Conservation (phyloP, 2,888 invertebrate genomes). For the Nemurella pictetii region DNA sequence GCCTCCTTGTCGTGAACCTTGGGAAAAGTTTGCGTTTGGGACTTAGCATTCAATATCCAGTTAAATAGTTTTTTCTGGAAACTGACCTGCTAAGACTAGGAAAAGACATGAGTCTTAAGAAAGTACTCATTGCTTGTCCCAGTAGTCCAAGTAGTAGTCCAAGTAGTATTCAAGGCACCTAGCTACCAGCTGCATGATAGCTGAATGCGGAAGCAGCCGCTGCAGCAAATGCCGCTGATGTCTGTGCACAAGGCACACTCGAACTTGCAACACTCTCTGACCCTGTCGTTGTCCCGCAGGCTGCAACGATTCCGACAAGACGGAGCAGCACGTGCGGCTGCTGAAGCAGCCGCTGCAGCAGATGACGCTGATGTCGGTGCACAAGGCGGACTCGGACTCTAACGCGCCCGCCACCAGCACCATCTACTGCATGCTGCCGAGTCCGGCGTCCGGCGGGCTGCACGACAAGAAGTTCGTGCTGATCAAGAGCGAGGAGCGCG, state of each 20-base stretch:
- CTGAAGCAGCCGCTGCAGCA: conserved; percentile 33
- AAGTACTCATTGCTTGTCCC: no score
- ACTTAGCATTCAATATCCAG: no score
- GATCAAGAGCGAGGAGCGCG: conserved; percentile 62
- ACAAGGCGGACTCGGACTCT: conserved; percentile 21
- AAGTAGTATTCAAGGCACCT: no score
- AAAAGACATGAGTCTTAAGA: no score
- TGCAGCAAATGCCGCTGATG: conserved; percentile 37
- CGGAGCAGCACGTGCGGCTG: conserved; percentile 32
- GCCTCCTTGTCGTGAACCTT: no score
- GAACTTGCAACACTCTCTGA: no score
- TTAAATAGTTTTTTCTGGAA: no score
- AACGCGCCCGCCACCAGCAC: neutral
- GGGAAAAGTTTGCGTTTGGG: no score
- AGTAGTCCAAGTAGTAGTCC: no score
- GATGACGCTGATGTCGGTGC: conserved; percentile 37
- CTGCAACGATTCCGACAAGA: conserved; percentile 1
- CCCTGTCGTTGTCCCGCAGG: no score
- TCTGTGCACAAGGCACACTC: conserved; percentile 32
- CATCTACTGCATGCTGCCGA: neutral
- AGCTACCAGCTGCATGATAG: no score
- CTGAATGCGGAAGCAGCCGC: conserved; percentile 28
- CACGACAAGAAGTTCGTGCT: conserved; percentile 67
- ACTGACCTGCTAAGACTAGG: no score
- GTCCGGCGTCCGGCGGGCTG: conserved; percentile 45